Evolutionary conservation across 1,140 invertebrate genomes (phyloP).

Genomic region (Aphis gossypii): DNA sequence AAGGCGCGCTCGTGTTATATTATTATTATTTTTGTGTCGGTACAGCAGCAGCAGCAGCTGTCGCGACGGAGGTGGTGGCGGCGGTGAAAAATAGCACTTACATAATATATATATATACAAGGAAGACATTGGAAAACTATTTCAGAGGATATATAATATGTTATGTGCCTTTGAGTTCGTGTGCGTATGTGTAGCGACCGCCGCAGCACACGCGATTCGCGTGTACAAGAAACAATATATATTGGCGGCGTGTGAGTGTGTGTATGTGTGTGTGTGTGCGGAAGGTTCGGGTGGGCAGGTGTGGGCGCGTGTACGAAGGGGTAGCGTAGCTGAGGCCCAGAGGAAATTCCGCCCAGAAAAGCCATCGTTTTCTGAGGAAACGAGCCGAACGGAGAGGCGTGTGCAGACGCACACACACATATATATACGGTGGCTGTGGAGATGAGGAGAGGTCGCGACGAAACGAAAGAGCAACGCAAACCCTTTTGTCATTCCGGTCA

Average conservation of each 20-base stretch:
- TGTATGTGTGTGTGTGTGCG: background rate
- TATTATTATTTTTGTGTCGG: constrained; percentile 22
- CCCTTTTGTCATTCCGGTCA: constrained; percentile 6
- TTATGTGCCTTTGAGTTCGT: background rate
- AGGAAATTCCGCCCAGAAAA: constrained; percentile 2
- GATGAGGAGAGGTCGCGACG: background rate
- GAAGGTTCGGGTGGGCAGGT: background rate
- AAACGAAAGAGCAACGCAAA: background rate
- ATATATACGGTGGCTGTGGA: too few species aligned
- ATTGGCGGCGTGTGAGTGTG: background rate
- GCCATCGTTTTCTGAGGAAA: background rate
- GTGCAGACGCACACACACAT: background rate
- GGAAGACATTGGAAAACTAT: constrained; percentile 31
- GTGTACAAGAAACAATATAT: background rate
- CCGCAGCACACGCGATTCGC: background rate
- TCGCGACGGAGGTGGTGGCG: background rate
- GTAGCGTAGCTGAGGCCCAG: background rate
- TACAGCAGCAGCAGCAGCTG: background rate
- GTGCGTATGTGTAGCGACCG: background rate
- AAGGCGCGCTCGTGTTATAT: background rate
- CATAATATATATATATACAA: background rate
- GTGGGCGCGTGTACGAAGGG: background rate
- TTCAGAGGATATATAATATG: constrained; percentile 9
- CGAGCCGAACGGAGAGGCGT: background rate
- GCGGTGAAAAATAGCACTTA: background rate